phyloP scores from a whole-genome alignment of 2,113 vertebrate genomes.

The Chauna torquata region DNA sequence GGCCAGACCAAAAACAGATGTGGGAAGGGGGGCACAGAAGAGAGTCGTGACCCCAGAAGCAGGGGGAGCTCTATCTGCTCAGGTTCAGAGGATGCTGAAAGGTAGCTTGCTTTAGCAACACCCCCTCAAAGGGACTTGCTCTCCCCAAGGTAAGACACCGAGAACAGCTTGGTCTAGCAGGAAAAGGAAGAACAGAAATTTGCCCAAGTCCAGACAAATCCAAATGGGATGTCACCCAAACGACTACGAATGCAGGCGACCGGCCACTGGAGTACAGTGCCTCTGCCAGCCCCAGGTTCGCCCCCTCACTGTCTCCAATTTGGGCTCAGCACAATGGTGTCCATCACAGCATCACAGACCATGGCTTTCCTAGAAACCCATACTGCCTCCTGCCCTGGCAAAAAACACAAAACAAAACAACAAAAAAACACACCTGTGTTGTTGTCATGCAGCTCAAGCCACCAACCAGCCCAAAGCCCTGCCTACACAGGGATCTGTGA shows the following conservation, averaged over 20 bases:
- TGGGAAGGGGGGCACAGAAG: background rate
- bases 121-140: background rate
- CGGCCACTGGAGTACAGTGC: rapidly evolving
- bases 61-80: background rate
- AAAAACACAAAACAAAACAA: background rate
- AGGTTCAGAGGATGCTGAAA: background rate
- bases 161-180: background rate
- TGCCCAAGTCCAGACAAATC: background rate
- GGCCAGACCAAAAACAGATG: background rate
- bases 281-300: background rate
- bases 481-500: background rate
- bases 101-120: background rate
- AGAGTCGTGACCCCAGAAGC: background rate
- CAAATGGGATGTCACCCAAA: background rate
- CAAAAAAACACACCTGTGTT: background rate
- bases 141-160: background rate
- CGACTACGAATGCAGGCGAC: background rate
- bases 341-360: background rate
- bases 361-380: background rate
- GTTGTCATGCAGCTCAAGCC: background rate
- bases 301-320: background rate
- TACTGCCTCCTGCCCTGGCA: background rate
- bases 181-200: background rate
- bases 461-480: background rate
- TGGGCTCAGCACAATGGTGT: background rate